Percentiles rank a stretch among this genome's conserved stretches.
Evolutionary conservation across 2,113 vertebrate genomes (phyloP).

Genomic region (Camarhynchus parvulus): DNA sequence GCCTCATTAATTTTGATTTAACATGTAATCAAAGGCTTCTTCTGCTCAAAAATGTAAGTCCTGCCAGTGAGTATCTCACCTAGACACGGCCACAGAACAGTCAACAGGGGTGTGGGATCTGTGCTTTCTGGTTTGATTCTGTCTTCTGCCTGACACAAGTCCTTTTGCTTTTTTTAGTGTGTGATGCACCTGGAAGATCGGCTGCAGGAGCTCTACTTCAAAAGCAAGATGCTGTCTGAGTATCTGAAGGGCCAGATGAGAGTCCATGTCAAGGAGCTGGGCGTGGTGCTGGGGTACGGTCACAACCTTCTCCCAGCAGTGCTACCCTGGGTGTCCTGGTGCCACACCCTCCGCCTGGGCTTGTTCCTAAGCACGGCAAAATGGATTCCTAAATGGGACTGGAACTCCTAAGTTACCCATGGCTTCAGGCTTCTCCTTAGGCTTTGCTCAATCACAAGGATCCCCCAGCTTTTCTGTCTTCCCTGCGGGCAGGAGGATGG

Average conservation of each 20-base stretch:
- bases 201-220: conserved; percentile 97
- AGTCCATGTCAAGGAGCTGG: conserved; percentile 96
- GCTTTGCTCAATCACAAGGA: not conserved
- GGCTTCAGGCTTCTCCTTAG: not conserved
- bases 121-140: not conserved
- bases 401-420: not conserved
- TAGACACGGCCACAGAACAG: not conserved
- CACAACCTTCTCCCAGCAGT: not conserved
- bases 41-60: not conserved
- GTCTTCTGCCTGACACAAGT: conserved; percentile 22
- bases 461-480: not conserved
- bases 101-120: not conserved
- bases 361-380: not conserved
- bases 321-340: not conserved
- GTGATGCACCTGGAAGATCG: conserved; percentile 98
- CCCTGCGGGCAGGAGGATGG: not conserved
- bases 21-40: not conserved
- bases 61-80: not conserved
- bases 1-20: not conserved
- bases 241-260: conserved; percentile 97
- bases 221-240: conserved; percentile 97
- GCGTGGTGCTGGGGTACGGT: conserved; percentile 92
- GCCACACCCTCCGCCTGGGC: not conserved
- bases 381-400: not conserved
- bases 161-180: conserved; percentile 78